phyloP scores from a whole-genome alignment of 2,888 invertebrate species.

The Drosophila affinis region DNA sequence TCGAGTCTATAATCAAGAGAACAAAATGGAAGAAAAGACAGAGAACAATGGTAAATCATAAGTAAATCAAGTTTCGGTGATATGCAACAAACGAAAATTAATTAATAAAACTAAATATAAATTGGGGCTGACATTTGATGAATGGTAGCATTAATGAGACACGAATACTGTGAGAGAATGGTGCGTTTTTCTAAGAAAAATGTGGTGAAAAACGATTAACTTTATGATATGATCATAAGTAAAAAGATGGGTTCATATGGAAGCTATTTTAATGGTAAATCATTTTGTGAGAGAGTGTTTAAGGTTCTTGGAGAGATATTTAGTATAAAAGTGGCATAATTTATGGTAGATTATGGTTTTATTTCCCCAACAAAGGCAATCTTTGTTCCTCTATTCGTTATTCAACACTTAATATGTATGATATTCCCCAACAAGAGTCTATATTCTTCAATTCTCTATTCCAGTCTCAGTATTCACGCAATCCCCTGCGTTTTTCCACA shows the following conservation, averaged over 20 bases:
- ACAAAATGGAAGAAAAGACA: constrained; percentile 57
- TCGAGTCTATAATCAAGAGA: constrained; percentile 75
- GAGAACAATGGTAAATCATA: constrained; percentile 70
- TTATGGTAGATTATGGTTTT: background rate
- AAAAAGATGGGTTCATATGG: background rate
- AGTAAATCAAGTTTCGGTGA: constrained; percentile 62
- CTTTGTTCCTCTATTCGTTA: background rate
- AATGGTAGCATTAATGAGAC: background rate
- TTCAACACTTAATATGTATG: too few relatives aligned
- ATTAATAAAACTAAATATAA: background rate
- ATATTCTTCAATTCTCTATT: background rate
- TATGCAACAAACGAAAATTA: constrained; percentile 2
- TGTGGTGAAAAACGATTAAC: background rate
- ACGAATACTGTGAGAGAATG: background rate
- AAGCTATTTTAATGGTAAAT: background rate
- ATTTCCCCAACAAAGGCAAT: background rate
- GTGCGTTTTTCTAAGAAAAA: background rate
- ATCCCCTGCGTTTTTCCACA: background rate
- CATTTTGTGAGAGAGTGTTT: constrained; percentile 8
- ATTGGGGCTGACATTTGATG: background rate
- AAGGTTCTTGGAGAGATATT: constrained; percentile 1
- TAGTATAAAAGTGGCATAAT: background rate
- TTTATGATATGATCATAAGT: background rate
- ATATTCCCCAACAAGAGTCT: background rate
- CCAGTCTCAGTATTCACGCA: background rate